These are phyloP conservation scores for Coreoperca whiteheadi DNA, from an alignment of 2,113 vertebrate genomes.

Conservation along the genomic window DNA sequence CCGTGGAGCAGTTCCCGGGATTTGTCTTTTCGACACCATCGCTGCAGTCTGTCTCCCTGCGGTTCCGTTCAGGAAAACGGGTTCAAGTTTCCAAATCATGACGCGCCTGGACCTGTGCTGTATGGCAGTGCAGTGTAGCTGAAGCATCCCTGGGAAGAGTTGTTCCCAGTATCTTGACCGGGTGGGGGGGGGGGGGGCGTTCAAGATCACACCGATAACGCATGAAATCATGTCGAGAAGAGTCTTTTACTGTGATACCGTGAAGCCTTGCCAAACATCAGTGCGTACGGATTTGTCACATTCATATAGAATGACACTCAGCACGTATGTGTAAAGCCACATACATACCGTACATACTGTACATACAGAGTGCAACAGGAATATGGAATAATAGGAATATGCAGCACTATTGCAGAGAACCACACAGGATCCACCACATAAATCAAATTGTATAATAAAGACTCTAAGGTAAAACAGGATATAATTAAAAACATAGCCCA, in stretches of 20 bases:
- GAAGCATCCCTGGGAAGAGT: not conserved
- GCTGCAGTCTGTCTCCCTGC: not conserved
- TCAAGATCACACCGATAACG: not conserved
- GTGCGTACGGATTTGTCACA: not conserved
- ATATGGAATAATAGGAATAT: not conserved
- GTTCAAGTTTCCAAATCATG: not conserved
- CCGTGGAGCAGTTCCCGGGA: constrained; percentile 5
- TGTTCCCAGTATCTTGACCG: not conserved
- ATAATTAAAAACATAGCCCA: not conserved
- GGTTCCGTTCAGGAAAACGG: not conserved
- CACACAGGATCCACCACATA: not conserved
- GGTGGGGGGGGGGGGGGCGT: too few relatives aligned
- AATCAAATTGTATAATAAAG: not conserved
- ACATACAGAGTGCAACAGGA: not conserved
- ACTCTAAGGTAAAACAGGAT: not conserved
- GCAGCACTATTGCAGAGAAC: not conserved
- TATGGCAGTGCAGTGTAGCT: not conserved
- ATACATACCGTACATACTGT: too few relatives aligned
- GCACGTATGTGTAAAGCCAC: not conserved
- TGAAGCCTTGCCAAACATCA: not conserved
- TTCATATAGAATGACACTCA: not conserved
- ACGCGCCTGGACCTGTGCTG: not conserved
- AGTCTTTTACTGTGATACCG: too few relatives aligned
- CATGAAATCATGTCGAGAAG: too few relatives aligned
- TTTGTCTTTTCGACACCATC: constrained; percentile 24